A percentile compares a stretch with the other conserved stretches of the same genome.
These are phyloP conservation scores for Hemibagrus guttatus DNA, from an alignment of 2,797 vertebrate species.

Conservation along the genomic window DNA sequence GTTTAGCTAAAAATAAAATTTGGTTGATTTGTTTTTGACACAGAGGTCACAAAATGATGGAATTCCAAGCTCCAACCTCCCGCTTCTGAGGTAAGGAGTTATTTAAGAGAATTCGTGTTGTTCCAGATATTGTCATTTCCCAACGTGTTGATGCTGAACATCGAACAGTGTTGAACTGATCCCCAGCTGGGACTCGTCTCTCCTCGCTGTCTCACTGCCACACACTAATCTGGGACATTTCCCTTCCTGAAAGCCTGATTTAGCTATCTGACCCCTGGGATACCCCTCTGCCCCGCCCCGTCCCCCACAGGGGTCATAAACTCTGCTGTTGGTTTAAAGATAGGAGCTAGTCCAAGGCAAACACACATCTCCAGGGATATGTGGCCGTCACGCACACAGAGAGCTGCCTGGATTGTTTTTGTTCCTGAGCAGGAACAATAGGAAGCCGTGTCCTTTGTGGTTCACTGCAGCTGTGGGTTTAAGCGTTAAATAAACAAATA, in stretches of 20 bases:
- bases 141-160: background rate
- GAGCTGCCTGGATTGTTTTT: background rate
- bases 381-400: background rate
- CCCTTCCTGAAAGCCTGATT: background rate
- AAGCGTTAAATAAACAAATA: background rate
- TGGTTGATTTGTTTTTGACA: too few relatives aligned
- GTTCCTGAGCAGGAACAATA: background rate
- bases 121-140: background rate
- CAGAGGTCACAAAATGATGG: too few relatives aligned
- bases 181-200: background rate
- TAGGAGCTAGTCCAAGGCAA: background rate
- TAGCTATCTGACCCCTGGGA: background rate
- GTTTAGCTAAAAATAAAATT: background rate
- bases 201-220: background rate
- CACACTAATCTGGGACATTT: background rate
- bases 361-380: background rate
- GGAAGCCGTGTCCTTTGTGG: background rate
- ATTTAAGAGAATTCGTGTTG: background rate
- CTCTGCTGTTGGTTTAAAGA: conserved; percentile 11
- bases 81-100: too few relatives aligned
- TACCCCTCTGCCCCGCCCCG: background rate
- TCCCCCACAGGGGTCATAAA: background rate
- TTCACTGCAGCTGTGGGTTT: background rate
- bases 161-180: background rate
- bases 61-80: too few relatives aligned